These are phyloP conservation scores for Batillaria attramentaria DNA, from an alignment of 1,140 invertebrate genomes.

Conservation along the genomic window DNA sequence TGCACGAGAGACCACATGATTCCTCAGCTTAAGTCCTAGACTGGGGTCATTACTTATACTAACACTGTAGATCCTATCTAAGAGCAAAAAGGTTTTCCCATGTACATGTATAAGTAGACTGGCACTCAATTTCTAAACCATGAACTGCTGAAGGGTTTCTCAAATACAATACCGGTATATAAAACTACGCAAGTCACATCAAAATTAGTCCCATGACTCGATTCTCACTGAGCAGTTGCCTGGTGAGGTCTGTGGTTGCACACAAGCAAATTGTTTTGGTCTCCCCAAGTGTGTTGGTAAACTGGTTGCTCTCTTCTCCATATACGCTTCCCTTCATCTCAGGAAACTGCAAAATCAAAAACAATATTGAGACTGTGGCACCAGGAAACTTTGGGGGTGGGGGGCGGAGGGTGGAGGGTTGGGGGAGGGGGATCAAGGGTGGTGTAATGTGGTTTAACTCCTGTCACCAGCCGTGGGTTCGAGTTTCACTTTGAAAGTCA, in stretches of 20 bases:
- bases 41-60: no score
- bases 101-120: no score
- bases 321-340: conserved; percentile 80
- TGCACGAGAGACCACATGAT: no score
- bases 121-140: no score
- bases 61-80: no score
- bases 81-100: no score
- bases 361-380: not conserved
- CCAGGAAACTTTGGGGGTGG: not conserved
- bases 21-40: no score
- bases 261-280: conserved; percentile 12
- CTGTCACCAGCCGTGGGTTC: no score
- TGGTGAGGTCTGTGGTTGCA: conserved; percentile 8
- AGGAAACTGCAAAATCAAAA: conserved; percentile 79
- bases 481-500: no score
- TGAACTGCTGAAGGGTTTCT: not conserved
- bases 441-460: not conserved
- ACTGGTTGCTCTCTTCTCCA: conserved; percentile 90
- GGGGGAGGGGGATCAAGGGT: not conserved
- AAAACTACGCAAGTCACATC: not conserved
- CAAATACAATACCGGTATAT: not conserved
- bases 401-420: not conserved
- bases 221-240: conserved; percentile 27
- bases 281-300: conserved; percentile 83
- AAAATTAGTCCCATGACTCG: not conserved